These are phyloP conservation scores for Petaurus breviceps DNA, from an alignment of 2,113 vertebrate species.

Conservation along the genomic window DNA sequence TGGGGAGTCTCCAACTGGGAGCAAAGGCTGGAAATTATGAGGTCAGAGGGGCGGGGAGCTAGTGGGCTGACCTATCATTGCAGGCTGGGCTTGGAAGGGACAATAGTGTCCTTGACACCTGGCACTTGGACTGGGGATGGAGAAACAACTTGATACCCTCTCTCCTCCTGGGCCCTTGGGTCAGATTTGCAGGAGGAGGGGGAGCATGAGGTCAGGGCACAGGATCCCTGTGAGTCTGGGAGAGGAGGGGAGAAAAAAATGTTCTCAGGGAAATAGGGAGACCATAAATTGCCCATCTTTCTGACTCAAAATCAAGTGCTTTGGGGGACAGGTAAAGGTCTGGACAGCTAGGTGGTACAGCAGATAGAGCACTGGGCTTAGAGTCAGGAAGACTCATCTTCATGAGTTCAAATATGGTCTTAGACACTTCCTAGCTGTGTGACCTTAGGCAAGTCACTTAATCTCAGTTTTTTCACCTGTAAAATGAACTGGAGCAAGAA, in stretches of 20 bases:
- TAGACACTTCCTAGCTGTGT: too few species aligned
- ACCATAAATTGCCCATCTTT: background rate
- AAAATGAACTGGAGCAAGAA: too few species aligned
- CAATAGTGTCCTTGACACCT: background rate
- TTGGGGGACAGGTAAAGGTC: background rate
- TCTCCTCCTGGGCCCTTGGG: background rate
- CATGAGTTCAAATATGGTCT: too few species aligned
- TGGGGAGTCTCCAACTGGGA: background rate
- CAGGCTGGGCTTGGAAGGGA: background rate
- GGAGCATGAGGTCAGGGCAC: background rate
- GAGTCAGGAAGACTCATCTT: too few species aligned
- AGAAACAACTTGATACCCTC: background rate
- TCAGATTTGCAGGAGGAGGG: background rate
- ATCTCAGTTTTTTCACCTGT: too few species aligned
- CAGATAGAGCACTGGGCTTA: too few species aligned
- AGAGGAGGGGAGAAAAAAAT: background rate
- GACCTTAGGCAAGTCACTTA: too few species aligned
- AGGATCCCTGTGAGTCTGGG: background rate
- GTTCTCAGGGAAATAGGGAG: background rate
- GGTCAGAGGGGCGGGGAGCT: background rate
- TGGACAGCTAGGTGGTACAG: background rate
- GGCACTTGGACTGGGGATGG: background rate
- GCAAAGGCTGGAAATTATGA: background rate
- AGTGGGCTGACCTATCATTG: background rate
- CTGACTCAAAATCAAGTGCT: background rate